A percentile compares a stretch with the other conserved stretches of the same genome.
These are phyloP conservation scores for Denticeps clupeoides DNA, from an alignment of 2,797 vertebrate genomes.

Conservation along the genomic window DNA sequence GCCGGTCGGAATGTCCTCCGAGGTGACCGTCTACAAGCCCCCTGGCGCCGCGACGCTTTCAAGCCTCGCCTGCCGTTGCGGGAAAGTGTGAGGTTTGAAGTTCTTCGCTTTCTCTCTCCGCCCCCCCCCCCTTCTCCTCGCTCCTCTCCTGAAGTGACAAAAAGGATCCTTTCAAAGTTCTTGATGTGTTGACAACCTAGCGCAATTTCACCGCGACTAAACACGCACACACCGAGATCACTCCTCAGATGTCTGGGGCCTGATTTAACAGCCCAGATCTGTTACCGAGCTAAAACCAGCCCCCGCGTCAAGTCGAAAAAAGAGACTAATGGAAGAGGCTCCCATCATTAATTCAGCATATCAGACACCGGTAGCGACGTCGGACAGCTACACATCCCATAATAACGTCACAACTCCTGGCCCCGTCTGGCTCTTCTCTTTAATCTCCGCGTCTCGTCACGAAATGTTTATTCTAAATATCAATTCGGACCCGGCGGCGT, in stretches of 20 bases:
- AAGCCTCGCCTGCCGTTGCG: constrained; percentile 21
- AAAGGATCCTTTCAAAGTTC: constrained; percentile 6
- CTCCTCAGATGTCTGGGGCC: neutral
- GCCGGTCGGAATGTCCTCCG: no score
- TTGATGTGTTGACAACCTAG: constrained; percentile 13
- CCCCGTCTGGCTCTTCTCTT: no score
- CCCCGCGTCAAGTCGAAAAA: neutral
- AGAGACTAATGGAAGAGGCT: neutral
- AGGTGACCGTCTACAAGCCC: no score
- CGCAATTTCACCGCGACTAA: constrained; percentile 12
- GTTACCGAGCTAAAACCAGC: neutral
- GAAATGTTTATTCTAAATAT: no score
- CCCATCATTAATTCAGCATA: neutral
- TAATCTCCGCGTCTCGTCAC: no score
- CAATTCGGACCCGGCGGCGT: no score
- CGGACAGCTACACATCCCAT: neutral
- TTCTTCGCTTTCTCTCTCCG: constrained; percentile 2
- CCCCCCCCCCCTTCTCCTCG: constrained; percentile 6
- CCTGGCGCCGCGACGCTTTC: constrained; percentile 14
- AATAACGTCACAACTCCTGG: neutral
- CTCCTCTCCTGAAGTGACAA: constrained; percentile 7
- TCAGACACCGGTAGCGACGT: neutral
- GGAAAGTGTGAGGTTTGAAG: constrained; percentile 1
- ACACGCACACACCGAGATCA: constrained; percentile 2
- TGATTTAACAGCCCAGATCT: neutral